Evolutionary conservation across 35 echinoderm and acorn worm genomes (phyloP), one percentile per base, ranked within the genome.

Genomic region (Heliocidaris erythrogramma): DNA sequence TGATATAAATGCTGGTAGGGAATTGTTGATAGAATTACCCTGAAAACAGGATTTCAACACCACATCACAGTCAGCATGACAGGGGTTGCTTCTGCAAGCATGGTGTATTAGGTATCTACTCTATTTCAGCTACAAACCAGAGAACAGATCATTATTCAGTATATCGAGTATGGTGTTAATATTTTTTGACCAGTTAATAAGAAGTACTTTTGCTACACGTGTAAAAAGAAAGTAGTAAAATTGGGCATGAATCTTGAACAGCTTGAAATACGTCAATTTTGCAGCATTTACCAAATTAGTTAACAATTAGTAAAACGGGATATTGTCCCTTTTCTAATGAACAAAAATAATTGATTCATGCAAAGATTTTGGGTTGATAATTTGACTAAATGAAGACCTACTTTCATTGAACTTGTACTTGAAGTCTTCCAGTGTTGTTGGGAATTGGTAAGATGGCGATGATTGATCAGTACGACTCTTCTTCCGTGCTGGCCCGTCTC

Each of bases 321-420:
- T 42, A 42, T 42, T 42, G 16, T 12, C 3, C 86, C 32, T 10
- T 31, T 13, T 2, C 85, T 16, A 49, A 21, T 7, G 30, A 94
- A 47, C 47, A 30, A 29, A 24, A 90, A 31, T 2, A 94, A 90
- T 50, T 17, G 14, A 94, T 84, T 14, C 69, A 84, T 84, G 14
- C 69, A 18, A 29, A 84, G 69, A 84, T 84, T 18, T 18, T 4
- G 69, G 69, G 14, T 84, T 14, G 1, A 2, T 48, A 60, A 9
- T 84, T 24, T 5, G 92, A 12, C 18, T 65, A 65, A 9, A 88
- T 24, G 42, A 53, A 85, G 31, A 86, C 97, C 94, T 92, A 98
- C 97, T 85, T 96, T 96, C 59, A 97, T 98, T 97, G 61, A 98
- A 98, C 47, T 93, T 8, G 94, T 98, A 97, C 48, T 91, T 89